Conservation (phyloP, 2,797 vertebrate genomes). For the Salarias fasciatus region DNA sequence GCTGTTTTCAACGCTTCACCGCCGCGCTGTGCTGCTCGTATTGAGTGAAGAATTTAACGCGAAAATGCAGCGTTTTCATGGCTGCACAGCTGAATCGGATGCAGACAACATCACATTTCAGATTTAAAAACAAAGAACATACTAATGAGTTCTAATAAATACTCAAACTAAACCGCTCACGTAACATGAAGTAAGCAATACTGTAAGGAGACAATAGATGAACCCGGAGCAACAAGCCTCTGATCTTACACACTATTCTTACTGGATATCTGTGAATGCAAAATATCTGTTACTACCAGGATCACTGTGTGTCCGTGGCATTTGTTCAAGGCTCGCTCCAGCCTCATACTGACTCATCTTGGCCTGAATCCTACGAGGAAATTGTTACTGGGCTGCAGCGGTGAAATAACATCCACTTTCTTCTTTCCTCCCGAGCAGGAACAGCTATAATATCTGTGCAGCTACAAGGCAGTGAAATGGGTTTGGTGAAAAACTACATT, state of each 20-base stretch:
- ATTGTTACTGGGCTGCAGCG: constrained; percentile 39
- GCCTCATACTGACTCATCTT: constrained; percentile 62
- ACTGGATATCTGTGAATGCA: constrained; percentile 31
- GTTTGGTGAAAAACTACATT: constrained; percentile 24
- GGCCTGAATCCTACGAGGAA: constrained; percentile 54
- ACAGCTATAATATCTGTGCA: constrained; percentile 16
- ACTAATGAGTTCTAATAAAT: too few relatives aligned
- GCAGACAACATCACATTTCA: not conserved
- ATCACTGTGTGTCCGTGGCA: constrained; percentile 40
- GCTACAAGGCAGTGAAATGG: constrained; percentile 25
- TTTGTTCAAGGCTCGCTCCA: constrained; percentile 52
- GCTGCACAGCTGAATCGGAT: constrained; percentile 30
- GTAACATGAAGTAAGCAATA: too few relatives aligned
- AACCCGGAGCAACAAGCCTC: not conserved
- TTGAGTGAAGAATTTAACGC: constrained; percentile 11
- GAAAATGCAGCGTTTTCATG: constrained; percentile 4
- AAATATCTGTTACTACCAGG: constrained; percentile 33
- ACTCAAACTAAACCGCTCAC: too few relatives aligned
- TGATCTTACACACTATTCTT: not conserved
- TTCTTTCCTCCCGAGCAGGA: constrained; percentile 20
- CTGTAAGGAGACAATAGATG: too few relatives aligned
- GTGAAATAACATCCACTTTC: constrained; percentile 36
- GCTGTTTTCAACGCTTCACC: constrained; percentile 3
- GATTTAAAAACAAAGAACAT: too few relatives aligned
- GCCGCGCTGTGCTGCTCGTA: constrained; percentile 5